Conservation (phyloP, 2,888 invertebrate species). For the Pristionchus arcanus region DNA sequence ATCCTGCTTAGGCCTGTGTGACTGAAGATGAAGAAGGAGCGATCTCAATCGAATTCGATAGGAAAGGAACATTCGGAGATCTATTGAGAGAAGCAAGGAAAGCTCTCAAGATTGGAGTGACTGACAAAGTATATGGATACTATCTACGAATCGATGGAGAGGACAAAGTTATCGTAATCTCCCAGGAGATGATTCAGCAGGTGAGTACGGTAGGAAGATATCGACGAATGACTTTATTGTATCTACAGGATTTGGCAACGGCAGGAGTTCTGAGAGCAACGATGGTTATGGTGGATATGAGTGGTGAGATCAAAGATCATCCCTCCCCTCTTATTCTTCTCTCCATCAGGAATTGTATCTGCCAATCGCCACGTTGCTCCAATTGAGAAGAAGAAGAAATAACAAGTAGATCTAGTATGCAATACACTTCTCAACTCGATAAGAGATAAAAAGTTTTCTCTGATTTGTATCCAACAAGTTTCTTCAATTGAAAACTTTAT, state of each 20-base stretch:
- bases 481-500: not conserved
- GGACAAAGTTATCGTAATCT: conserved; percentile 47
- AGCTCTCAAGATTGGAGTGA: conserved; percentile 66
- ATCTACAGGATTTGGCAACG: conserved; percentile 17
- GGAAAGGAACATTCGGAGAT: conserved; percentile 67
- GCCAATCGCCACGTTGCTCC: not conserved
- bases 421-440: conserved; percentile 15
- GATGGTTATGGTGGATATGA: conserved; percentile 53
- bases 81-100: conserved; percentile 68
- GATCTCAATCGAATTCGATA: conserved; percentile 63
- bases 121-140: conserved; percentile 64
- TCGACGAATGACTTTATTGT: not conserved
- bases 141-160: conserved; percentile 47
- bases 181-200: conserved; percentile 40
- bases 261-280: conserved; percentile 34
- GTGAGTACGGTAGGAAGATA: not conserved
- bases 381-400: not conserved
- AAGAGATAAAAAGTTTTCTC: conserved; percentile 43
- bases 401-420: too few relatives aligned
- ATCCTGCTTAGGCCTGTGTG: conserved; percentile 24
- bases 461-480: not conserved
- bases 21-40: conserved; percentile 60
- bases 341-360: conserved; percentile 6
- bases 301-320: conserved; percentile 28
- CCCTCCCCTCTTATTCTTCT: not conserved